phyloP scores from a whole-genome alignment of 2,797 vertebrate genomes.

The Mionectes olivaceus region DNA sequence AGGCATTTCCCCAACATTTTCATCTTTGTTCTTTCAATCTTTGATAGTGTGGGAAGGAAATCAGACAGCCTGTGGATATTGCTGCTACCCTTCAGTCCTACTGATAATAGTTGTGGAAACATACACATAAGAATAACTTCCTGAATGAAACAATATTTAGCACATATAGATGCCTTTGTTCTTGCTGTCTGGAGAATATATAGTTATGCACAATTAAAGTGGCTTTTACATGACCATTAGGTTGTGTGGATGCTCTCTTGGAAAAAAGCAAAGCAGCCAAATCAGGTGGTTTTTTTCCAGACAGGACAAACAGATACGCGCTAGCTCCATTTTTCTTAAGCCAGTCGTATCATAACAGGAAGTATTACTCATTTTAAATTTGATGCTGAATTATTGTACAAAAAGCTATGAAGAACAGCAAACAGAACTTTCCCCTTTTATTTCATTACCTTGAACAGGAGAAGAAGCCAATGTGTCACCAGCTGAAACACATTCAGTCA shows the following conservation, averaged over 20 bases:
- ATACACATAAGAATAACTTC: conserved; percentile 90
- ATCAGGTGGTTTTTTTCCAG: neutral
- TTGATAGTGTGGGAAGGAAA: conserved; percentile 81
- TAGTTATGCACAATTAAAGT: neutral
- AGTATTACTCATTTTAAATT: conserved; percentile 49
- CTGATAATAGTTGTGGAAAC: conserved; percentile 88
- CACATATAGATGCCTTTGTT: conserved; percentile 69
- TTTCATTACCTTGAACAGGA: neutral
- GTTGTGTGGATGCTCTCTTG: neutral
- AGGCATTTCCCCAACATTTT: conserved; percentile 80
- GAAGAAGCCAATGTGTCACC: neutral
- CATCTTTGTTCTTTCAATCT: conserved; percentile 84
- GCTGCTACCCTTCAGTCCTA: conserved; percentile 73
- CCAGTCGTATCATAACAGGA: conserved; percentile 71
- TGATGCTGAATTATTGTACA: conserved; percentile 1
- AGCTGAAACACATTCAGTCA: neutral
- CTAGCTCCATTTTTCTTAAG: conserved; percentile 23
- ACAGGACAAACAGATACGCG: neutral
- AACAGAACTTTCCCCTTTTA: neutral
- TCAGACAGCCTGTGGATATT: conserved; percentile 80
- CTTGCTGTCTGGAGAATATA: conserved; percentile 4
- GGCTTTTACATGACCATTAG: neutral
- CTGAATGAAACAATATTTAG: conserved; percentile 86
- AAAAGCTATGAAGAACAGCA: neutral
- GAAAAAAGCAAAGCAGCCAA: neutral